Evolutionary conservation across 2,888 invertebrate genomes (phyloP), one percentile per base, ranked within the genome.

Genomic region (Criorhina ranunculi): DNA sequence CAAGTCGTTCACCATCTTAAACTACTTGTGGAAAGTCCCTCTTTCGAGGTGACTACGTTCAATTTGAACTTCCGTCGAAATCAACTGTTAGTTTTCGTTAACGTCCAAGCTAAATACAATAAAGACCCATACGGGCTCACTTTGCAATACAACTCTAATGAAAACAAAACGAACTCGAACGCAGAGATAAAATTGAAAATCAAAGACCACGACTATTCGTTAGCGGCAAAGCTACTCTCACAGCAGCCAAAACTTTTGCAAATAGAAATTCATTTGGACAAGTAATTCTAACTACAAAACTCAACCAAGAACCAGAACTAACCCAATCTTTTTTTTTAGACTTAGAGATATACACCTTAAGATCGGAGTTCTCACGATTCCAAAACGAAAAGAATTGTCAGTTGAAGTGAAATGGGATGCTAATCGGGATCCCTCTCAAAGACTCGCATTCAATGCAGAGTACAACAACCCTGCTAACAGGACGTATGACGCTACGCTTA

Each of bases 401-500:
- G 92, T 96, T 0, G 95, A 96, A 72, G 90, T 97, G 15, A 96
- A 96, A 90, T 97, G 97, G 97, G 96, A 97, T 89, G 96, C 96
- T 0, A 97, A 96, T 91, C 93, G 97, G 6, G 96, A 97, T 92
- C 96, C 96, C 0, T 94, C 95, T 55, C 94, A 96, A 90, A 87
- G 91, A 24, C 66, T 92, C 9, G 91, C 90, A 0, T 60, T 92
- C 0, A 93, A 94, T 69, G 91, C 95, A 0, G 94, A 95, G 81
- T 93, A 95, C 60, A 93, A 94, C 86, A 94, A 93, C 88, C 93
- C 94, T 72, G 93, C 93, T 0, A 90, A 92, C 0, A 94, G 94
- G 89, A 94, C 95, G 86, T 94, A 95, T 87, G 94, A 93, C 49
- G 95, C 94, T 0, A 93, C 94, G 40, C 90, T 95, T 19, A 93